Base-by-base conservation (phyloP, 1,140 invertebrate species). In the Orchesella cincta region DNA sequence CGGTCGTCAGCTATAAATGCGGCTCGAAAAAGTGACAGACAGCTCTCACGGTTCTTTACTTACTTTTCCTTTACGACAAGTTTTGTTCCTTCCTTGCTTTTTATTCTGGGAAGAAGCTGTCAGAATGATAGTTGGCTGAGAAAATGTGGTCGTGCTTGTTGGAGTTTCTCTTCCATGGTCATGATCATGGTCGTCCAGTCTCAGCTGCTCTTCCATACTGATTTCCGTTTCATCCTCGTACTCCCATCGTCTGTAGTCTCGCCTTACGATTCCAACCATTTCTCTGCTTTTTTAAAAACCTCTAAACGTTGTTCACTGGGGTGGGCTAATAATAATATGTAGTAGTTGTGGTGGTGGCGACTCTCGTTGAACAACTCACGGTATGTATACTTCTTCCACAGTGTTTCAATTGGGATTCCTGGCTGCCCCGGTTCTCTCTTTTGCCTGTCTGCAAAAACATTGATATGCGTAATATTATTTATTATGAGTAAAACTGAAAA, bases 171-270 rank as follows among this genome's bases (percentile, higher is more conserved):
- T 52, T 36, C 62, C 73, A 36, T 73, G 26, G 64, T 74, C 39
- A 52, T 54, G 57, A 26, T 76, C 75, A 75, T 76, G 73, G 52
- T 79, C 78, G 29, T 79, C 78, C 5, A 79, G 34, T 51, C 75
- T 79, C 39, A 79, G 67, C 54, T 79, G 78, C 35, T 79, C 78
- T 54, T 79, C 78, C 26, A 76, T 28, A 39, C 75, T 76, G 23
- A 79, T 77, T 35, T 79, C 78, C 31, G 78, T 77, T 33, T 79
- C 78, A 39, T 79, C 78, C n/a, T 76, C 73, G 34, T 79, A 77
- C 29, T 76, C 72, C 78, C 78, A 79, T 31, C 78, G 76, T 70
- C 73, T 54, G 36, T 79, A 79, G 14, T 79, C 78, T 20, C 31
- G 23, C 23, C 54, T 57, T 57, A 12, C 54, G n/a, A 57, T 57